Percentiles rank a stretch among this genome's conserved stretches.
Evolutionary conservation across 2,797 vertebrate species (phyloP).

Genomic region (Sebastiscus tertius): DNA sequence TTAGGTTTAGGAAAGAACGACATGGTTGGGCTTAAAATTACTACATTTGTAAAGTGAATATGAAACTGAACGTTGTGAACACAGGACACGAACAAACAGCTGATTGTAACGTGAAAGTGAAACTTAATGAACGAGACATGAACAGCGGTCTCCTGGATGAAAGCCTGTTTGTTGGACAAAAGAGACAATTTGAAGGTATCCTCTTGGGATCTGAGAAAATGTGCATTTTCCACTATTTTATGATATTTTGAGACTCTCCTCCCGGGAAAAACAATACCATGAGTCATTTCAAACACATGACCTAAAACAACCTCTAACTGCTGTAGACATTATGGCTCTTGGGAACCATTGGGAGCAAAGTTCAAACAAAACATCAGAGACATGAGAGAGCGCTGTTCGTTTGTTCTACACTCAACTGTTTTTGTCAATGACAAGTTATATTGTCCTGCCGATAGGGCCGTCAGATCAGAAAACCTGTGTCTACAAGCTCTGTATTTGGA

Average conservation of each 20-base stretch:
- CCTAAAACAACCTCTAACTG: neutral
- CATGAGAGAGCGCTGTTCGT: neutral
- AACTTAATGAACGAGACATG: rapidly evolving
- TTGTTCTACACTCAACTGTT: neutral
- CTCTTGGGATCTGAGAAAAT: neutral
- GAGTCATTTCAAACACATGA: neutral
- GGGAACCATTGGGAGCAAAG: neutral
- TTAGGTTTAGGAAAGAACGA: too few relatives aligned
- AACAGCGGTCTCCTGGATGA: too few relatives aligned
- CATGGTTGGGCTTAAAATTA: too few relatives aligned
- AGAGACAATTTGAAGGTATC: neutral
- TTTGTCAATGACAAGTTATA: neutral
- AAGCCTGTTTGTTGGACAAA: neutral
- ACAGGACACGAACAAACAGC: too few relatives aligned
- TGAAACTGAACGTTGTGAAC: too few relatives aligned
- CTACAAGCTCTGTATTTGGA: neutral
- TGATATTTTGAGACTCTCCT: neutral
- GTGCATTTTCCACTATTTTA: neutral
- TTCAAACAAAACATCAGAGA: neutral
- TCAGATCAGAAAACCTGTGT: neutral
- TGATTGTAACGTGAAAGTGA: too few relatives aligned
- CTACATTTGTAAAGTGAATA: too few relatives aligned
- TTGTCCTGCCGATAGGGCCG: neutral
- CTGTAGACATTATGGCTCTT: neutral
- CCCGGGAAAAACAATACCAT: neutral